A percentile compares a stretch with the other conserved stretches of the same genome.
phyloP scores from a whole-genome alignment of 2,888 invertebrate species.

The Diarsia rubi region DNA sequence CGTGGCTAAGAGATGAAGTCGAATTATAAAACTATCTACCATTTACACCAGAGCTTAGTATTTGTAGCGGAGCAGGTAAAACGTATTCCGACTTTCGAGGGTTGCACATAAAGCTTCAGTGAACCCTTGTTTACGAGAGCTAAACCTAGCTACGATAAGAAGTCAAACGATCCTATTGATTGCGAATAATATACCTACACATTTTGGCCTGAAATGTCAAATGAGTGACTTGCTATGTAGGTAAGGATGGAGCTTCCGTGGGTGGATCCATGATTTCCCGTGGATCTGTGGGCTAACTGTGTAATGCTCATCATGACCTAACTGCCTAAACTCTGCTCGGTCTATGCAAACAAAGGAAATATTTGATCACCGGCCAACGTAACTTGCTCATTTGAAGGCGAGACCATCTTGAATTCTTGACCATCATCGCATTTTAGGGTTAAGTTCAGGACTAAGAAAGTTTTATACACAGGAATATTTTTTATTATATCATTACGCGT shows the following conservation, averaged over 20 bases:
- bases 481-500: not conserved
- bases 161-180: not conserved
- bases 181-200: not conserved
- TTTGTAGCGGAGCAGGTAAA: not conserved
- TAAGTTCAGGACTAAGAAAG: slow-evolving; percentile 8
- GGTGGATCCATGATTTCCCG: too few species aligned
- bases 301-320: not conserved
- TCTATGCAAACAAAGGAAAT: not conserved
- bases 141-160: not conserved
- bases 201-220: not conserved
- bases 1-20: not conserved
- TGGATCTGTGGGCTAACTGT: not conserved
- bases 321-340: not conserved
- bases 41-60: not conserved
- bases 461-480: not conserved
- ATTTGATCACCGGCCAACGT: not conserved
- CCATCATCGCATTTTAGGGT: not conserved
- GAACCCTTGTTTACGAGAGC: not conserved
- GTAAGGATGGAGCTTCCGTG: not conserved
- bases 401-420: not conserved
- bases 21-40: not conserved
- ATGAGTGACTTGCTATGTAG: not conserved
- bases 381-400: not conserved
- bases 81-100: not conserved
- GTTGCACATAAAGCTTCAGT: not conserved